Conservation (phyloP, 2,888 invertebrate genomes). For the Caenorhabditis japonica region DNA sequence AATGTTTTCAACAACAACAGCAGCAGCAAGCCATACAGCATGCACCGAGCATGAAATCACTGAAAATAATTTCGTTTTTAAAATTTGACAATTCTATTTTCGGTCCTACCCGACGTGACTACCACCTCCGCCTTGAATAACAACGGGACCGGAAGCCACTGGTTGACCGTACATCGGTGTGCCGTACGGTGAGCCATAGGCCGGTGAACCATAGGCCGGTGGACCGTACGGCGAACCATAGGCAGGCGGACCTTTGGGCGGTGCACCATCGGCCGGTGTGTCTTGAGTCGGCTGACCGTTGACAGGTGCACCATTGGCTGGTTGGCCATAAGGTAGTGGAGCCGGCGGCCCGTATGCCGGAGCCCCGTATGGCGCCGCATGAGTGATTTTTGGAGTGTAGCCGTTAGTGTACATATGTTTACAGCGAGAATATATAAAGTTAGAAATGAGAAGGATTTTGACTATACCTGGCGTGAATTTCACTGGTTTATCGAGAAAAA, state of each 20-base stretch:
- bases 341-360: slow-evolving; percentile 15
- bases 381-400: slow-evolving; percentile 24
- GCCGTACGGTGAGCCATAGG: too few species aligned
- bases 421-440: background rate
- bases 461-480: background rate
- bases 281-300: slow-evolving; percentile 14
- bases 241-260: too few species aligned
- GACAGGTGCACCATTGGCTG: slow-evolving; percentile 27
- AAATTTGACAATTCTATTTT: too few species aligned
- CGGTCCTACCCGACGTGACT: too few species aligned
- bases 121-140: too few species aligned
- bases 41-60: too few species aligned
- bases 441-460: slow-evolving; percentile 2
- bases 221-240: background rate
- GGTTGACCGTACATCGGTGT: background rate
- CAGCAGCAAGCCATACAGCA: too few species aligned
- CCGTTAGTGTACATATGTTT: slow-evolving; percentile 22
- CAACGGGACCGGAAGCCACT: background rate
- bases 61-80: too few species aligned
- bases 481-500: too few species aligned
- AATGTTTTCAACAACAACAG: too few species aligned
- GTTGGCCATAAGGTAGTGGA: too few species aligned
- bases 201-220: background rate
- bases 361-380: slow-evolving; percentile 26
- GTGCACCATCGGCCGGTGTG: slow-evolving; percentile 3